phyloP scores from a whole-genome alignment of 1,140 invertebrate genomes.

The Drosophila insularis region DNA sequence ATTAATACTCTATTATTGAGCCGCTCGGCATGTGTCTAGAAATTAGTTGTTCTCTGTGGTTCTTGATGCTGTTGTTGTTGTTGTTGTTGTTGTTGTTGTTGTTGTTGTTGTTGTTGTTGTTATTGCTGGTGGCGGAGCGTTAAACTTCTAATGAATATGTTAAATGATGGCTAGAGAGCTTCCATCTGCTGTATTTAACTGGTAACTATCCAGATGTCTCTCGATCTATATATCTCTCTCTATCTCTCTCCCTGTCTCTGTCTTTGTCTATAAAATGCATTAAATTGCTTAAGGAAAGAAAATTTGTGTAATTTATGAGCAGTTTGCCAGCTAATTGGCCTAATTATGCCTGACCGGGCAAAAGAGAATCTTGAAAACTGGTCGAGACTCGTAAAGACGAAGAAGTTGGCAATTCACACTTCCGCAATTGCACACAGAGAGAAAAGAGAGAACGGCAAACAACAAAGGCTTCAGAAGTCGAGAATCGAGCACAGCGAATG shows the following conservation, averaged over 20 bases:
- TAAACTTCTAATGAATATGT: conserved; percentile 66
- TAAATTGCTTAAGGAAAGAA: conserved; percentile 39
- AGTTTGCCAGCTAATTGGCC: conserved; percentile 70
- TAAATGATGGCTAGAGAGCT: conserved; percentile 42
- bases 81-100: conserved; percentile 1
- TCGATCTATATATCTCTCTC: not conserved
- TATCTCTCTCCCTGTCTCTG: too few species aligned
- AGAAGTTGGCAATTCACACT: conserved; percentile 66
- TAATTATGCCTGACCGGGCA: conserved; percentile 58
- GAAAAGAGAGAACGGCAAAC: conserved; percentile 54
- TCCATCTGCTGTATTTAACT: conserved; percentile 9
- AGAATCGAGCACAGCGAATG: conserved; percentile 64
- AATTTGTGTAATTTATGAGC: conserved; percentile 74
- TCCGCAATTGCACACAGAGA: conserved; percentile 54
- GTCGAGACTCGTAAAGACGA: conserved; percentile 16
- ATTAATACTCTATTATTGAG: conserved; percentile 74
- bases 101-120: conserved; percentile 2
- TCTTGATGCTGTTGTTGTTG: not conserved
- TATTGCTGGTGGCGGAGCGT: conserved; percentile 11
- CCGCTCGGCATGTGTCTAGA: conserved; percentile 62
- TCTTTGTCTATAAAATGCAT: conserved; percentile 19
- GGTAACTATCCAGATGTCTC: not conserved
- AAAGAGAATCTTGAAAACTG: conserved; percentile 32
- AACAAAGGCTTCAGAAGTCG: conserved; percentile 55
- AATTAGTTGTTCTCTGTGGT: conserved; percentile 33